phyloP scores from a whole-genome alignment of 2,113 vertebrate genomes.

The Siphamia tubifer region DNA sequence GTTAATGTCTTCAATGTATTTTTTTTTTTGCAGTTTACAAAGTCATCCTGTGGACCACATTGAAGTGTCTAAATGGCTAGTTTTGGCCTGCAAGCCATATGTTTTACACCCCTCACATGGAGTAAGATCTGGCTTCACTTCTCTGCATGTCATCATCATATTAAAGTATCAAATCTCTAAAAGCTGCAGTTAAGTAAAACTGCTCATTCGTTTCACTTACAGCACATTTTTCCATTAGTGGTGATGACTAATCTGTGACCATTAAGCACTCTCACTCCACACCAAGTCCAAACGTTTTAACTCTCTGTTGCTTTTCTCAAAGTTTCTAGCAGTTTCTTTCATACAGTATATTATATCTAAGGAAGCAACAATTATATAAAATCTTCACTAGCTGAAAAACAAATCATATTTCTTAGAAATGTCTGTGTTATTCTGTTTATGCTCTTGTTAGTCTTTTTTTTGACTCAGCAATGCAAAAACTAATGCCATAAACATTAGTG shows the following conservation, averaged over 20 bases:
- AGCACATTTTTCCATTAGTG: not conserved
- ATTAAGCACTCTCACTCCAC: not conserved
- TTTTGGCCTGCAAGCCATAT: too few species aligned
- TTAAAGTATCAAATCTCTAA: slow-evolving; percentile 27
- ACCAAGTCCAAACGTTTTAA: not conserved
- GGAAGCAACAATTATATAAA: not conserved
- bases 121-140: not conserved
- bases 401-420: not conserved
- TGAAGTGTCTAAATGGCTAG: too few species aligned
- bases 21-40: too few species aligned
- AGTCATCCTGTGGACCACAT: too few species aligned
- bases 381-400: not conserved
- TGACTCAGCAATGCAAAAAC: too few species aligned
- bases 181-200: slow-evolving; percentile 1
- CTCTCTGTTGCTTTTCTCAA: not conserved
- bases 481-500: too few species aligned
- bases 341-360: not conserved
- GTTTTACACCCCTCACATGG: too few species aligned
- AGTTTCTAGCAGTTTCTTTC: not conserved
- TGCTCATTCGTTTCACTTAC: not conserved
- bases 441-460: not conserved
- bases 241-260: not conserved
- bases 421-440: not conserved
- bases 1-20: too few species aligned
- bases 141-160: not conserved